Evolutionary conservation across 2,888 invertebrate genomes (phyloP).

Genomic region (Malthinus flaveolus): DNA sequence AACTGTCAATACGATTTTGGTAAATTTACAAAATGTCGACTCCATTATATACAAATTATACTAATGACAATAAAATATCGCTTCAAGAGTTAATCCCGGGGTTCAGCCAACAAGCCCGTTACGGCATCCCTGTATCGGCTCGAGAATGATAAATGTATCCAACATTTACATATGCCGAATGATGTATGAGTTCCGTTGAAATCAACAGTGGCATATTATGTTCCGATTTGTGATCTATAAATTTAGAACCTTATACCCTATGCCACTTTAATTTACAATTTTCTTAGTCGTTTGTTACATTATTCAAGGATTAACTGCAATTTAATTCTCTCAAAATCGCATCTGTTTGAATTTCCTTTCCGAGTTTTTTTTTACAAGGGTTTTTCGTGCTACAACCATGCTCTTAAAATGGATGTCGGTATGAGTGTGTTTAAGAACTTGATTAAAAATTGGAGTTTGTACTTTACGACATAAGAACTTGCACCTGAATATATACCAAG

Average conservation of each 20-base stretch:
- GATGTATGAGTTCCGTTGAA: slow-evolving; percentile 52
- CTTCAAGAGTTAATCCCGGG: slow-evolving; percentile 40
- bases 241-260: slow-evolving; percentile 41
- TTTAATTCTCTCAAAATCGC: slow-evolving; percentile 9
- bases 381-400: no score
- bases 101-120: slow-evolving; percentile 30
- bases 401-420: no score
- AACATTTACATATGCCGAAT: slow-evolving; percentile 54
- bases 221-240: slow-evolving; percentile 51
- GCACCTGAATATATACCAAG: no score
- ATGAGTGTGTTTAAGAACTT: no score
- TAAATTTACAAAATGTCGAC: slow-evolving; percentile 35
- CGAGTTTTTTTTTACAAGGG: no score
- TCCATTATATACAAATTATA: slow-evolving; percentile 45
- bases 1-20: no score
- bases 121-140: slow-evolving; percentile 36
- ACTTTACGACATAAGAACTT: no score
- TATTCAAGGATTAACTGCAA: slow-evolving; percentile 23
- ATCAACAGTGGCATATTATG: slow-evolving; percentile 54
- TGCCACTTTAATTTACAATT: slow-evolving; percentile 50
- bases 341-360: no score
- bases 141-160: slow-evolving; percentile 51
- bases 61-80: slow-evolving; percentile 50
- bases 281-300: slow-evolving; percentile 31
- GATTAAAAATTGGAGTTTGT: no score